These are phyloP conservation scores for Oophaga sylvatica DNA, from an alignment of 2,797 vertebrate species.

Conservation along the genomic window DNA sequence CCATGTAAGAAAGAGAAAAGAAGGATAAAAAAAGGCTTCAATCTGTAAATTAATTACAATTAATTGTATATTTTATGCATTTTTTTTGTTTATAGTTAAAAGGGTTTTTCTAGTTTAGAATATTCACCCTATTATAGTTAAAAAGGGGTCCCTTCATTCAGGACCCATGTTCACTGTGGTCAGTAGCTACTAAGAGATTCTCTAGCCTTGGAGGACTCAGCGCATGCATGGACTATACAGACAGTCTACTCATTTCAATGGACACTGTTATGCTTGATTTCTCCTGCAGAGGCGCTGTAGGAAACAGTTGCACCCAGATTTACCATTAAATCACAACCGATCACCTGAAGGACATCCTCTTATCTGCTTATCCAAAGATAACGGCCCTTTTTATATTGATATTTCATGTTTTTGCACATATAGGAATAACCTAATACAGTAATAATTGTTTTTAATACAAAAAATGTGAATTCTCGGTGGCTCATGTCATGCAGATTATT, in stretches of 20 bases:
- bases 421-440: not conserved
- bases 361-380: not conserved
- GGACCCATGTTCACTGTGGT: not conserved
- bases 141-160: not conserved
- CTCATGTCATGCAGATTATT: too few relatives aligned
- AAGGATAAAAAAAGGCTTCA: not conserved
- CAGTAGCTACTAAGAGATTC: not conserved
- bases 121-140: not conserved
- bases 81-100: not conserved
- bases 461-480: too few relatives aligned
- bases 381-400: not conserved
- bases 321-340: not conserved
- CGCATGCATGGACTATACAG: not conserved
- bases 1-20: not conserved
- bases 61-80: too few relatives aligned
- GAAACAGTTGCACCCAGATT: not conserved
- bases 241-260: not conserved
- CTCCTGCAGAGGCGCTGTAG: not conserved
- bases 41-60: not conserved
- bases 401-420: not conserved
- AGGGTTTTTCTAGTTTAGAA: not conserved
- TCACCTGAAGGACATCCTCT: not conserved
- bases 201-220: not conserved
- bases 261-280: not conserved
- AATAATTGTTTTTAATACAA: too few relatives aligned